These are phyloP conservation scores for Pipra filicauda DNA, from an alignment of 2,113 vertebrate genomes.

Conservation along the genomic window DNA sequence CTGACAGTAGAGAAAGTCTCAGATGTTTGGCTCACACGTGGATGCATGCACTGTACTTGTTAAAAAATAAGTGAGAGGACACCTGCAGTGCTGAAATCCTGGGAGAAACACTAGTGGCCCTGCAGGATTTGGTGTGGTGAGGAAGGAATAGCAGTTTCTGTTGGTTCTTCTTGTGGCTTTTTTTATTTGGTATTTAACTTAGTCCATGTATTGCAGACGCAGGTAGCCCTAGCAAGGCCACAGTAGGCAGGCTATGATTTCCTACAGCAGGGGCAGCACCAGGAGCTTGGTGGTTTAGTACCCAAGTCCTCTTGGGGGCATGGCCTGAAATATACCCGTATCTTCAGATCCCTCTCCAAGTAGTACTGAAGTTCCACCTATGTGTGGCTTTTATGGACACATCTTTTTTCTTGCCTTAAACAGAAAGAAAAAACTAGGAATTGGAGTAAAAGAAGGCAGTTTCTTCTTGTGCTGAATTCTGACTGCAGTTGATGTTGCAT, in stretches of 20 bases:
- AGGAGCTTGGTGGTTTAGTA: background rate
- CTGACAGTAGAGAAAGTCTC: background rate
- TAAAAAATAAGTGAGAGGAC: background rate
- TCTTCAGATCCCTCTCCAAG: background rate
- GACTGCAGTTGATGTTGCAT: background rate
- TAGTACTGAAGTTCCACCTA: background rate
- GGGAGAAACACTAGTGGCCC: background rate
- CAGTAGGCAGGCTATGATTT: background rate
- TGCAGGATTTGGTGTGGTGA: background rate
- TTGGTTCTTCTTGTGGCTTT: background rate
- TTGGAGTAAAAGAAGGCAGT: background rate
- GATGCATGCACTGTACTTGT: background rate
- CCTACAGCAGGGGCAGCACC: background rate
- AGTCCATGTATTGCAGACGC: background rate
- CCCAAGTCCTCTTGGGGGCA: background rate
- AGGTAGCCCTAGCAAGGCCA: background rate
- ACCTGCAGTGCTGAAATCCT: background rate
- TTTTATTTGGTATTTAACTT: background rate
- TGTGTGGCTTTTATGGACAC: background rate
- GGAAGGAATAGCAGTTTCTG: background rate
- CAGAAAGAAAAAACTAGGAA: background rate
- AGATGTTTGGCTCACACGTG: background rate
- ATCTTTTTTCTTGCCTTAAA: background rate
- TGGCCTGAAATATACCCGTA: background rate
- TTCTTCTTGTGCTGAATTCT: background rate